phyloP scores from a whole-genome alignment of 2,113 vertebrate species.

The Mystacornis crossleyi region DNA sequence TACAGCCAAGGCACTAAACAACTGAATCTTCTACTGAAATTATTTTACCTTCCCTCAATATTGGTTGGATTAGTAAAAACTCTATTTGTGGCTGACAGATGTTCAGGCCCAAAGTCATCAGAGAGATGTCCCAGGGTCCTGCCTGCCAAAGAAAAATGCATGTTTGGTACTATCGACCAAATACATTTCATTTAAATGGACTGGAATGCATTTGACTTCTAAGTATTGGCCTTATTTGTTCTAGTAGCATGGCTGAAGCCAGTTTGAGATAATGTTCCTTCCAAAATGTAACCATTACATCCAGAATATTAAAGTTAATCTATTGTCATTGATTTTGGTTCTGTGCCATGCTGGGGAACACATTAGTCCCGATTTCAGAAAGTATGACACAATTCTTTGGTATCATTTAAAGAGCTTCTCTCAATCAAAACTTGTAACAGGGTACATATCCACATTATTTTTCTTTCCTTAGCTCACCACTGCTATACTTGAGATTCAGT shows the following conservation, averaged over 20 bases:
- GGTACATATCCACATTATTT: neutral
- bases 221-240: neutral
- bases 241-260: neutral
- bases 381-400: neutral
- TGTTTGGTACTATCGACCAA: neutral
- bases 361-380: neutral
- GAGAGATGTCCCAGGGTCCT: neutral
- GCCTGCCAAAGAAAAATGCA: neutral
- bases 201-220: neutral
- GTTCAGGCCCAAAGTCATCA: neutral
- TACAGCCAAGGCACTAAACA: neutral
- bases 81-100: neutral
- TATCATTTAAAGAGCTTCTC: neutral
- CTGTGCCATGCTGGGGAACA: neutral
- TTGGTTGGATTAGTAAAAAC: neutral
- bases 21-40: neutral
- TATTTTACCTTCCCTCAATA: neutral
- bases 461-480: neutral
- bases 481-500: neutral
- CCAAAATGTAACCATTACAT: neutral
- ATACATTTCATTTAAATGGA: neutral
- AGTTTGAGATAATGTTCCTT: neutral
- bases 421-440: neutral
- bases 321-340: constrained; percentile 25
- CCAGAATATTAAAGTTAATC: neutral